These are phyloP conservation scores for Mormyrus lacerda DNA, from an alignment of 2,113 vertebrate species.

Conservation along the genomic window DNA sequence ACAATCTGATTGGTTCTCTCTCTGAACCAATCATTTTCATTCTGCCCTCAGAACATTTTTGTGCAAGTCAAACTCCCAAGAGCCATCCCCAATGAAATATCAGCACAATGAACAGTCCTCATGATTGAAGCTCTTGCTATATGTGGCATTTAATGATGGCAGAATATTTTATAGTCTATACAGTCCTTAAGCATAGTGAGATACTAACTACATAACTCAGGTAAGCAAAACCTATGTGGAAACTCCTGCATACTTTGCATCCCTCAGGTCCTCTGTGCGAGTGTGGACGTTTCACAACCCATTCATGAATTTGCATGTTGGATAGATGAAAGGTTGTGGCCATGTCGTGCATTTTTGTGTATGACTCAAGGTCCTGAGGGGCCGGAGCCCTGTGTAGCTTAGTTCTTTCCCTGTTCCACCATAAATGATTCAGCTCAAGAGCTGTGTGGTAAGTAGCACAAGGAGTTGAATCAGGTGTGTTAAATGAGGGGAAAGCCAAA, in stretches of 20 bases:
- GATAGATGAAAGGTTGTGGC: not conserved
- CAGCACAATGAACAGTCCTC: not conserved
- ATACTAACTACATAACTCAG: not conserved
- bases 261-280: not conserved
- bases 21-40: too few species aligned
- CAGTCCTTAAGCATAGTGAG: not conserved
- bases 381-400: too few species aligned
- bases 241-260: not conserved
- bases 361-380: too few species aligned
- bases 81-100: not conserved
- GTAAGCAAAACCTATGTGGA: not conserved
- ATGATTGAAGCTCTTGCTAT: not conserved
- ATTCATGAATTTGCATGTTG: not conserved
- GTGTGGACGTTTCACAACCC: not conserved
- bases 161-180: not conserved
- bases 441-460: too few species aligned
- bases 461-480: too few species aligned
- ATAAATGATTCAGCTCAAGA: too few species aligned
- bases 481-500: too few species aligned
- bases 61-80: too few species aligned
- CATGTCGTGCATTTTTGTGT: not conserved
- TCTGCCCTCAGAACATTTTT: too few species aligned
- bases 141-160: not conserved
- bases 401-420: too few species aligned
- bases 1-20: too few species aligned